Evolutionary conservation across 2,113 vertebrate species (phyloP), one percentile per base, ranked within the genome.

Genomic region (Caloenas nicobarica): DNA sequence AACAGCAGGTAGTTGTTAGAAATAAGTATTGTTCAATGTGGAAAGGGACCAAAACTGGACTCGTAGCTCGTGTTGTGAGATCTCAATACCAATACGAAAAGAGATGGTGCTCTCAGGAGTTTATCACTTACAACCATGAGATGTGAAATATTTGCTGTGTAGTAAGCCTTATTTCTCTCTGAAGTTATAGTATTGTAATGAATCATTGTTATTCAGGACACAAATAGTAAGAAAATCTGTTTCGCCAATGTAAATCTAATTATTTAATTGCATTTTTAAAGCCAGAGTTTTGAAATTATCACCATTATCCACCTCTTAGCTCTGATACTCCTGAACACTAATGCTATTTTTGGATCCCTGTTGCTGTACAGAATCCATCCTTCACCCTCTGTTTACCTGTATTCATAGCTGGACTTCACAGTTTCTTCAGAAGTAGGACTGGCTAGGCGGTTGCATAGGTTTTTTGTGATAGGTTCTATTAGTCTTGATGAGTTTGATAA

Each of bases 231-330:
- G 50, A 69, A 65, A 60, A 57, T 79, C 16, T 51, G 8, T 79
- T 91, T 86, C 44, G 61, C 7, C 51, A 8, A 2, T 29, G 24
- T 68, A 40, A 81, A 72, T 69, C 24, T 85, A 40, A 70, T 34
- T 40, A 29, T 46, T 65, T 71, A 16, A 13, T 73, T 46, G 23
- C 4, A 5, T 73, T 87, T 80, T 70, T 77, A 66, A 91, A 94
- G 79, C 33, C 68, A 70, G 81, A 88, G 93, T 93, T 91, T 91
- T 88, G 58, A 93, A 86, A 74, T 26, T 66, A 42, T 88, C 71
- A 28, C 62, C 15, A 10, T 80, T 82, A 46, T 16, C 13, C 62
- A 10, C 64, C 36, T 73, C 36, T 86, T 62, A 73, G 7, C 23
- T 58, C 36, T 88, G 61, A 61, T 60, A 13, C 36, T 65, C 44